phyloP scores from a whole-genome alignment of 2,888 invertebrate genomes.

The Pachydiplax longipennis region DNA sequence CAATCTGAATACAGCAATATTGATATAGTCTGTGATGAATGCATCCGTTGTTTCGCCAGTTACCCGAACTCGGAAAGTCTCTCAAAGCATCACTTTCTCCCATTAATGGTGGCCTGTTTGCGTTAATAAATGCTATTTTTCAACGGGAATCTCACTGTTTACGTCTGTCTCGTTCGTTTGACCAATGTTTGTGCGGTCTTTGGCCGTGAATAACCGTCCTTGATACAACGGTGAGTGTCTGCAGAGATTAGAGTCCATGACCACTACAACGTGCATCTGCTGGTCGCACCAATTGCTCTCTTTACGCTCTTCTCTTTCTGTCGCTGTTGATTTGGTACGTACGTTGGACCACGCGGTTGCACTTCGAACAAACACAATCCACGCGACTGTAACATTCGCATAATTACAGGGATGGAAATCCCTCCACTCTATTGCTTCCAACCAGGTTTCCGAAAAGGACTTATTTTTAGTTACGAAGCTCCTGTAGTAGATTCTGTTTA shows the following conservation, averaged over 20 bases:
- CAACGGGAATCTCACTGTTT: not conserved
- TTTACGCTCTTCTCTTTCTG: not conserved
- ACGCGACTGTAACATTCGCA: too few relatives aligned
- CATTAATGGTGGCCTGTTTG: not conserved
- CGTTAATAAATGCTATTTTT: not conserved
- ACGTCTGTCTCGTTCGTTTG: not conserved
- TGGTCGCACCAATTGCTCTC: not conserved
- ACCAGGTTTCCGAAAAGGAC: too few relatives aligned
- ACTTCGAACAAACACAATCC: too few relatives aligned
- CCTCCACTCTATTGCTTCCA: too few relatives aligned
- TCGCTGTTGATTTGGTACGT: not conserved
- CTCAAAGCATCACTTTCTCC: not conserved
- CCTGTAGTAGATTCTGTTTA: too few relatives aligned
- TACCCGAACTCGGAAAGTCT: too few relatives aligned
- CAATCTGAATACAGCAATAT: too few relatives aligned
- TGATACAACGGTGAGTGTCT: not conserved
- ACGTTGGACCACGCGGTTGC: too few relatives aligned
- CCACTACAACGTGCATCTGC: not conserved
- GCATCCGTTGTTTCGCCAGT: too few relatives aligned
- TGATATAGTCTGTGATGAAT: too few relatives aligned
- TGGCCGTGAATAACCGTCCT: not conserved
- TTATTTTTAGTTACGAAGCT: too few relatives aligned
- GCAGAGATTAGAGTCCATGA: not conserved
- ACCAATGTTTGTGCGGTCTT: not conserved
- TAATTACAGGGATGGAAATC: too few relatives aligned